Conservation (phyloP, 2,888 invertebrate genomes). For the Orchesellides sinensis region DNA sequence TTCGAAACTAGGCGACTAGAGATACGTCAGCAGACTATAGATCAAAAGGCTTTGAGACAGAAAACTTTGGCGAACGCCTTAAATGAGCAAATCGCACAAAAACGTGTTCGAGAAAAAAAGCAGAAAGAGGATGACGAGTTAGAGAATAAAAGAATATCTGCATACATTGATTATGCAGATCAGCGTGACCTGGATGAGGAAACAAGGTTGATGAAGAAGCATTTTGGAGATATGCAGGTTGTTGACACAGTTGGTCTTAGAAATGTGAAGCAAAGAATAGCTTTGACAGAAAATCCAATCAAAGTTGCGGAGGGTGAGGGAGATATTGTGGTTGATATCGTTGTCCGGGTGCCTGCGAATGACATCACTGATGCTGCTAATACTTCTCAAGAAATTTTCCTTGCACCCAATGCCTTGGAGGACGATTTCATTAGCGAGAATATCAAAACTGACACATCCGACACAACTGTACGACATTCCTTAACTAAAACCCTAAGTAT, state of each 20-base stretch:
- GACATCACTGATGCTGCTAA: background rate
- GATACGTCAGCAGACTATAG: background rate
- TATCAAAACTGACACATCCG: background rate
- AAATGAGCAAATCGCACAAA: constrained; percentile 59
- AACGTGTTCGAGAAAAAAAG: constrained; percentile 39
- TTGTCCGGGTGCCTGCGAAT: no score
- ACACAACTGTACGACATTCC: background rate
- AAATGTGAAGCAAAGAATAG: constrained; percentile 49
- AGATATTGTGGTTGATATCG: no score
- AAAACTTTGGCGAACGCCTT: constrained; percentile 37
- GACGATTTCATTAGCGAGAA: background rate
- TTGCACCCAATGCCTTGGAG: background rate
- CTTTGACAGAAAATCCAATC: background rate
- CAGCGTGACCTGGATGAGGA: constrained; percentile 56
- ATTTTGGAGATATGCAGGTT: constrained; percentile 41
- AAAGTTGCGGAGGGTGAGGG: no score
- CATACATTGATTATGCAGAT: constrained; percentile 27
- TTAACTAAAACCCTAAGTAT: no score
- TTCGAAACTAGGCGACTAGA: constrained; percentile 12
- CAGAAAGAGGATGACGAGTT: constrained; percentile 24
- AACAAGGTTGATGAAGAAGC: constrained; percentile 55
- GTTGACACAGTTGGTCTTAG: constrained; percentile 43
- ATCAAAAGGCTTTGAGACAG: constrained; percentile 46
- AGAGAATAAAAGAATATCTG: constrained; percentile 47
- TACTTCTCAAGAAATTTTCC: background rate